Conservation (phyloP, 1,140 invertebrate genomes). For the Acromyrmex echinatior region DNA sequence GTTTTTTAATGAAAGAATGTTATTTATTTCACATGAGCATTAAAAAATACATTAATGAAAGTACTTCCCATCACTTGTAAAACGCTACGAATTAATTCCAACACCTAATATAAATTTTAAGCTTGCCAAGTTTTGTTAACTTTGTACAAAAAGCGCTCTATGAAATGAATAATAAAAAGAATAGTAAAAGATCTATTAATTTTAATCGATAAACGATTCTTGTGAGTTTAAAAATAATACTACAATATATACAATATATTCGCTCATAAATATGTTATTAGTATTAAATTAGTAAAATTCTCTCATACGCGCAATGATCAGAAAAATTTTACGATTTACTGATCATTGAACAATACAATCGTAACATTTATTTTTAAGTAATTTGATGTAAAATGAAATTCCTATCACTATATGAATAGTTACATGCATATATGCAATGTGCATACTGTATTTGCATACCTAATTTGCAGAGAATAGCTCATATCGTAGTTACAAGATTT, state of each 20-base stretch:
- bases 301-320: neutral
- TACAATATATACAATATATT: neutral
- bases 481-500: neutral
- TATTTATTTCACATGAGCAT: too few relatives aligned
- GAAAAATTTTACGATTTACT: neutral
- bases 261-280: neutral
- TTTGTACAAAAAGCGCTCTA: neutral
- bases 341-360: neutral
- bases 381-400: neutral
- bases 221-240: neutral
- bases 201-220: neutral
- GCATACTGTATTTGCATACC: neutral
- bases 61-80: too few relatives aligned
- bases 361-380: neutral
- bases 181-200: neutral
- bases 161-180: neutral
- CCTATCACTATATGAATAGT: neutral
- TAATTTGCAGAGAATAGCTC: neutral
- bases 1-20: too few relatives aligned
- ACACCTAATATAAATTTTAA: neutral
- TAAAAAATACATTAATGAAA: too few relatives aligned
- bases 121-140: neutral
- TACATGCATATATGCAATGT: neutral
- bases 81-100: too few relatives aligned
- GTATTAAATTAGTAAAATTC: neutral